Evolutionary conservation across 2,113 vertebrate species (phyloP), one percentile per base, ranked within the genome.

Genomic region (Turnix velox): DNA sequence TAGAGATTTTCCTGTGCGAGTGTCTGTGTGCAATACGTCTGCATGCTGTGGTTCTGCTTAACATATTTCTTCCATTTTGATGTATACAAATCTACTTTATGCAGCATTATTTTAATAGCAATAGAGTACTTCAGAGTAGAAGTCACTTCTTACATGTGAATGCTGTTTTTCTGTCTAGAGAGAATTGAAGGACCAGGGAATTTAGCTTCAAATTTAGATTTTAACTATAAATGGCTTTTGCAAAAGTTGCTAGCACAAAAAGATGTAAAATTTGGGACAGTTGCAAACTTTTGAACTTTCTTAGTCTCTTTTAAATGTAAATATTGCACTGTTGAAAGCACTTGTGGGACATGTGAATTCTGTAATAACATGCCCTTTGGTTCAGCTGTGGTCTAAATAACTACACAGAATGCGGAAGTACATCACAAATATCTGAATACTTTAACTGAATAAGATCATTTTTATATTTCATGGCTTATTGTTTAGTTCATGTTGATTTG

Each of bases 241-340:
- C 31, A 71, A 92, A 95, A 94, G 77, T 89, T 94, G 7, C 71
- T 92, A 80, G 16, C 23, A 91, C 33, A 92, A 93, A 95, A 79
- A 88, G 81, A 37, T n/a, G 46, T 33, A 57, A 74, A 85, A 92
- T 91, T 93, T 68, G 57, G 59, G 76, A 69, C 71, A 91, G 66
- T 68, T 91, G 51, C 67, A 95, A 94, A 92, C 62, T 93, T 92
- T 55, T 24, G 51, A 94, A 96, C 39, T 95, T 93, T 95, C 74
- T 68, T 84, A 94, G 33, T 95, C 88, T 71, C 55, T 91, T 92
- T 94, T 86, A 92, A 95, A 95, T 92, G 88, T 96, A 96, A 96
- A 95, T 94, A 93, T 93, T 87, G 31, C 68, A 72, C 39, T 88
- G 54, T 88, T 94, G 74, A 82, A 89, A 10, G 52, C 66, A 46